Percentiles rank a stretch among this genome's conserved stretches.
Conservation (phyloP, 2,113 vertebrate genomes). For the Ceuthmochares aereus region DNA sequence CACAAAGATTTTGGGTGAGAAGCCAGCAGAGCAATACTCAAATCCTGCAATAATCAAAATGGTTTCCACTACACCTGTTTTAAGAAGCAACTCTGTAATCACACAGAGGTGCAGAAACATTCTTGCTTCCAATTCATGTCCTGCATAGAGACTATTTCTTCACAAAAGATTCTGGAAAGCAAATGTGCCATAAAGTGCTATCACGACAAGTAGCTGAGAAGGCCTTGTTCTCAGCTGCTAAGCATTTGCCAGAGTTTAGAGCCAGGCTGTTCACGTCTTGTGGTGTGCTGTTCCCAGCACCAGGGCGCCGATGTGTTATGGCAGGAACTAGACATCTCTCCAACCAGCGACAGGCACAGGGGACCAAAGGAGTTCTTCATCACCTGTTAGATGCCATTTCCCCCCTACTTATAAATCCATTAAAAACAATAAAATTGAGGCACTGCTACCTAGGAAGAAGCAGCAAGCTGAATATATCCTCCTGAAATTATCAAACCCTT, state of each 20-base stretch:
- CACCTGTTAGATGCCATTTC: background rate
- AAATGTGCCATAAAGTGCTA: rapidly evolving
- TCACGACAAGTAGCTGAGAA: background rate
- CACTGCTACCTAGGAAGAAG: background rate
- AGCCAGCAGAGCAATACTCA: background rate
- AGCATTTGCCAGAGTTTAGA: background rate
- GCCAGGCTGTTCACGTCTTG: background rate
- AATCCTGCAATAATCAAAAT: background rate
- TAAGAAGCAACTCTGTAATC: background rate
- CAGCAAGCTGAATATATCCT: background rate
- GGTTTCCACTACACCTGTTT: background rate
- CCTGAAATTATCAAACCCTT: background rate
- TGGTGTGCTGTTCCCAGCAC: background rate
- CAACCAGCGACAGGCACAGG: rapidly evolving
- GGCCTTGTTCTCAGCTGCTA: background rate
- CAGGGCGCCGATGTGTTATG: background rate
- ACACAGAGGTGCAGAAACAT: rapidly evolving
- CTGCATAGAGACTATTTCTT: background rate
- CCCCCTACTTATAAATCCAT: background rate
- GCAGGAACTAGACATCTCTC: background rate
- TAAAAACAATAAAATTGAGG: background rate
- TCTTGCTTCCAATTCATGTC: rapidly evolving
- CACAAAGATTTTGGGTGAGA: background rate
- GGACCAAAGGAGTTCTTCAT: background rate
- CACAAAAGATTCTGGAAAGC: background rate